A percentile compares a stretch with the other conserved stretches of the same genome.
phyloP scores from a whole-genome alignment of 2,113 vertebrate genomes.

The Sinocyclocheilus grahami region DNA sequence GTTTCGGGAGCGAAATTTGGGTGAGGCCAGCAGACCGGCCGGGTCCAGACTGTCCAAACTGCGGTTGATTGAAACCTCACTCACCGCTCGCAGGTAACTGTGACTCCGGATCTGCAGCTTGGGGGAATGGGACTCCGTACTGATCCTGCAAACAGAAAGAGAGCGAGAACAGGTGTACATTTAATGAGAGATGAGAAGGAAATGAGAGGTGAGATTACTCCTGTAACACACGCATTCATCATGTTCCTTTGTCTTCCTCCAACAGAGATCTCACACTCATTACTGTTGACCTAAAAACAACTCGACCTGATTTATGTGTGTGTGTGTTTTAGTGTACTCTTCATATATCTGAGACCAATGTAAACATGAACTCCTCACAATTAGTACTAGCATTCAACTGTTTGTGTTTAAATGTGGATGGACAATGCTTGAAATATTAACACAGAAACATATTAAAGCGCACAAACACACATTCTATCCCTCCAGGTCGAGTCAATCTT shows the following conservation, averaged over 20 bases:
- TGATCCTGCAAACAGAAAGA: constrained; percentile 80
- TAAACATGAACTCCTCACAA: not conserved
- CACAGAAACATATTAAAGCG: constrained; percentile 53
- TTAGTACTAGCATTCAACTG: not conserved
- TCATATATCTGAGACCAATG: not conserved
- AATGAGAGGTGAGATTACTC: not conserved
- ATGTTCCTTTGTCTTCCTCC: not conserved
- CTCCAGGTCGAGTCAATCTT: constrained; percentile 63
- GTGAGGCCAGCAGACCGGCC: constrained; percentile 89
- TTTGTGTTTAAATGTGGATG: constrained; percentile 16
- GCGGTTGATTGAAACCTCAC: constrained; percentile 97
- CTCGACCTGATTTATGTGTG: not conserved
- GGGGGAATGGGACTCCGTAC: constrained; percentile 90
- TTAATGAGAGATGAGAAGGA: not conserved
- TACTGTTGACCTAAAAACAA: constrained; percentile 2
- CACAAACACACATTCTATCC: constrained; percentile 50
- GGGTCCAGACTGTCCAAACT: constrained; percentile 97
- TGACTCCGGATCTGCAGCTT: constrained; percentile 98
- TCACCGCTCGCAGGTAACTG: constrained; percentile 97
- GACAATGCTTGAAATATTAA: not conserved
- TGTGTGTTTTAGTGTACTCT: not conserved
- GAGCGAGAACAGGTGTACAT: not conserved
- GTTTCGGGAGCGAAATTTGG: constrained; percentile 97
- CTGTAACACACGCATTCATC: not conserved
- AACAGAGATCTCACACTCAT: not conserved